phyloP scores from a whole-genome alignment of 2,113 vertebrate species.

The Istiophorus platypterus region DNA sequence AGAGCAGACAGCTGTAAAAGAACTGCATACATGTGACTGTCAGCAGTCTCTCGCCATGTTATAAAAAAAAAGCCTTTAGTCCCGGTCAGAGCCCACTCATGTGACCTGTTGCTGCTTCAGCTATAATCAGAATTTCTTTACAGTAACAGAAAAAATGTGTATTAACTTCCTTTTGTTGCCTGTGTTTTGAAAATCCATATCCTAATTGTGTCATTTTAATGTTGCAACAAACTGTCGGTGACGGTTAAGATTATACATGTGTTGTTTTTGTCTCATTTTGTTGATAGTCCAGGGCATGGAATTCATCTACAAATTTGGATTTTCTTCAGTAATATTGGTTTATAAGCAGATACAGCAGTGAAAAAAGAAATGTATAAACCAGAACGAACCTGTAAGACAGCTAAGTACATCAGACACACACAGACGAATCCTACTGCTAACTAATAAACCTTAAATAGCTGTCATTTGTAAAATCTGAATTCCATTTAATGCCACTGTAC shows the following conservation, averaged over 20 bases:
- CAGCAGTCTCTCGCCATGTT: constrained; percentile 44
- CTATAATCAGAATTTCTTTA: background rate
- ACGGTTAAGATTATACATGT: background rate
- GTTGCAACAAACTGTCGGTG: background rate
- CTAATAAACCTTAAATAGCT: background rate
- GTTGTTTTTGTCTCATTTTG: background rate
- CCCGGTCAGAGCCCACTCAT: constrained; percentile 38
- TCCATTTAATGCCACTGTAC: no score
- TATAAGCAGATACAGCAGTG: no score
- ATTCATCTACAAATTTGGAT: background rate
- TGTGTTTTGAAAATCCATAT: background rate
- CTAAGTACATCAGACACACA: no score
- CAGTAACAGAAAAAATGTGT: background rate
- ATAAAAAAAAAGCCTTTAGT: background rate
- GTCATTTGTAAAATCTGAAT: background rate
- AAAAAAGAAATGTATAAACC: no score
- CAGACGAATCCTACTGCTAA: background rate
- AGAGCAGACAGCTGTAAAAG: constrained; percentile 12
- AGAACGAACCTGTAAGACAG: no score
- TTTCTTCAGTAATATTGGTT: background rate
- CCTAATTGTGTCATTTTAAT: background rate
- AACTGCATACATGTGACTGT: constrained; percentile 47
- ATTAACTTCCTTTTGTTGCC: background rate
- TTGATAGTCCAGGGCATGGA: background rate
- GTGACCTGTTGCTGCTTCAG: constrained; percentile 37